Conservation (phyloP, 1,140 invertebrate genomes). For the Hesperophylax magnus region DNA sequence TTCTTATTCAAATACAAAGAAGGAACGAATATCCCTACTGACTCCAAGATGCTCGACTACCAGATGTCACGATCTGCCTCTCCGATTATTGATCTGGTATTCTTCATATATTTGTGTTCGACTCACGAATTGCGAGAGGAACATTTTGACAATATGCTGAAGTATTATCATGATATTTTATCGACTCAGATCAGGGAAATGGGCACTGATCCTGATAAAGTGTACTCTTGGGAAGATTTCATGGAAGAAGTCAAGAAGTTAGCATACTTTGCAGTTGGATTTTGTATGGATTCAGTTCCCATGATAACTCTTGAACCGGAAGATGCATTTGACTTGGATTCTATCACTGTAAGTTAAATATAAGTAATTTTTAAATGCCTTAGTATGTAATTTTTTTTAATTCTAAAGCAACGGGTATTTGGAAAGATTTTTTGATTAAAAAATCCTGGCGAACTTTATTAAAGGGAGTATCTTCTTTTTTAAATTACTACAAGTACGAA, state of each 20-base stretch:
- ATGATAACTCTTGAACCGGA: slow-evolving; percentile 73
- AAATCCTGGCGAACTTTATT: too few relatives aligned
- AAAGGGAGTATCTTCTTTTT: too few relatives aligned
- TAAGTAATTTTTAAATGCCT: slow-evolving; percentile 51
- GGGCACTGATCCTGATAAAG: slow-evolving; percentile 72
- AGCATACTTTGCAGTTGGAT: slow-evolving; percentile 73
- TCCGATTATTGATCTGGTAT: slow-evolving; percentile 74
- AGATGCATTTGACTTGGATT: slow-evolving; percentile 75
- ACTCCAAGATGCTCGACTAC: slow-evolving; percentile 78
- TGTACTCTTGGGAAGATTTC: slow-evolving; percentile 72
- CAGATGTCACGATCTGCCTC: slow-evolving; percentile 76
- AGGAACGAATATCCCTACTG: slow-evolving; percentile 61
- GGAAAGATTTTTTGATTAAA: too few relatives aligned
- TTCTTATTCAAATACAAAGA: slow-evolving; percentile 74
- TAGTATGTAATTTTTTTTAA: too few relatives aligned
- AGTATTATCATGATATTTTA: slow-evolving; percentile 72
- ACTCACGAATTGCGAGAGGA: slow-evolving; percentile 70
- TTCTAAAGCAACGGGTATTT: too few relatives aligned
- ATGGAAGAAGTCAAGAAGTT: slow-evolving; percentile 73
- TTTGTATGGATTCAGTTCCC: slow-evolving; percentile 76
- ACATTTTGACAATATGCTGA: slow-evolving; percentile 72
- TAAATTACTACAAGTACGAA: too few relatives aligned
- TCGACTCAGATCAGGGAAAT: slow-evolving; percentile 70
- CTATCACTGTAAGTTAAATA: slow-evolving; percentile 62
- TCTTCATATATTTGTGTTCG: slow-evolving; percentile 77